Conservation (phyloP, 2,797 vertebrate genomes). For the Allobates femoralis region DNA sequence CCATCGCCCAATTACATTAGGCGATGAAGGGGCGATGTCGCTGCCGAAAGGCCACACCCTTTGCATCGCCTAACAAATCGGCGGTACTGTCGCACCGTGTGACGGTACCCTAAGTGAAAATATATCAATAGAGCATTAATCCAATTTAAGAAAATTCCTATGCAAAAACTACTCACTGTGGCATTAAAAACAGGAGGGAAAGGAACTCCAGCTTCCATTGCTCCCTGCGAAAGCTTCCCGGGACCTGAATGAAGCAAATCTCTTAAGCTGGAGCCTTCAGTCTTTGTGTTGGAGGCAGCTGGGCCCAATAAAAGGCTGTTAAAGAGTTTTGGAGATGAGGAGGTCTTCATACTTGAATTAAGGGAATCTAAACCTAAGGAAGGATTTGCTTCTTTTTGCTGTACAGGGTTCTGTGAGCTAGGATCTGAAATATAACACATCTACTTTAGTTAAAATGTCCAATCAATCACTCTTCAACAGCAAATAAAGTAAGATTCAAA, state of each 20-base stretch:
- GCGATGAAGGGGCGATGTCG: too few species aligned
- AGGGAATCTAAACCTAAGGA: slow-evolving; percentile 93
- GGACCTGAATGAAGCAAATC: slow-evolving; percentile 96
- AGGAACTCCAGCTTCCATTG: slow-evolving; percentile 88
- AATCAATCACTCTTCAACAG: too few species aligned
- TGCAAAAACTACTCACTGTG: slow-evolving; percentile 77
- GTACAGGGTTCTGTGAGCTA: slow-evolving; percentile 90
- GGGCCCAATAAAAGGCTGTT: slow-evolving; percentile 95
- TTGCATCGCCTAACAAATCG: too few species aligned
- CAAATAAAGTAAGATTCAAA: too few species aligned
- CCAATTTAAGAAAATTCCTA: too few species aligned
- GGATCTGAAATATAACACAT: slow-evolving; percentile 78
- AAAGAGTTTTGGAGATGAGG: slow-evolving; percentile 93
- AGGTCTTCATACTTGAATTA: slow-evolving; percentile 79
- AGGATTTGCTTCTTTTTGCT: slow-evolving; percentile 89
- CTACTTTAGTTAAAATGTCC: background rate
- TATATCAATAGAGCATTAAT: too few species aligned
- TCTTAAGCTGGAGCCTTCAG: slow-evolving; percentile 95
- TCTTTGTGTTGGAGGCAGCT: slow-evolving; percentile 89
- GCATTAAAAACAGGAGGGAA: slow-evolving; percentile 96
- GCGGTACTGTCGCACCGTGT: too few species aligned
- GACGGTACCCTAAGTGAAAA: too few species aligned
- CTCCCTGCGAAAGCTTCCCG: slow-evolving; percentile 91
- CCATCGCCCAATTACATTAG: too few species aligned
- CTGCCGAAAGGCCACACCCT: too few species aligned